Evolutionary conservation across 92 coral and sea anemone species (phyloP).

Genomic region (Palythoa grandis): DNA sequence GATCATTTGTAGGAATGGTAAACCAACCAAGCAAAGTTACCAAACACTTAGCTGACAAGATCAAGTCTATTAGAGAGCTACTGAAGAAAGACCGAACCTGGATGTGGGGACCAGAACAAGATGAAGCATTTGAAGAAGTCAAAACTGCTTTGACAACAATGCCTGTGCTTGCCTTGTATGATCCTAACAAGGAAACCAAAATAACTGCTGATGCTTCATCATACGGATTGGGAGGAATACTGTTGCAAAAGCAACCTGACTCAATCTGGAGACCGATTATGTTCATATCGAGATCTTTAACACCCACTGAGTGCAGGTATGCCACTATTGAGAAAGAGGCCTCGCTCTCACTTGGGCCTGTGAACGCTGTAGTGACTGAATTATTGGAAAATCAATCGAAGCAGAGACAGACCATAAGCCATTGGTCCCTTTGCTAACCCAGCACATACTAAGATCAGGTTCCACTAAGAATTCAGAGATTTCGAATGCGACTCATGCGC

Average conservation of each 20-base stretch:
- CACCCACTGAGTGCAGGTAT: constrained; percentile 46
- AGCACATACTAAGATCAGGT: constrained; percentile 47
- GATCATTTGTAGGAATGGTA: constrained; percentile 57
- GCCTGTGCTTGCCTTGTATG: constrained; percentile 59
- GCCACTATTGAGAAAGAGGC: constrained; percentile 16
- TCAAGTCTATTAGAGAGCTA: constrained; percentile 44
- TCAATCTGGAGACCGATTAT: constrained; percentile 48
- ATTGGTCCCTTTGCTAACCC: constrained; percentile 45
- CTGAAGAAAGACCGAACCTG: constrained; percentile 47
- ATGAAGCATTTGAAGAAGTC: constrained; percentile 46
- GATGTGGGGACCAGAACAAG: constrained; percentile 50
- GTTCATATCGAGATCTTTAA: constrained; percentile 48
- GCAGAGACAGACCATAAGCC: constrained; percentile 34
- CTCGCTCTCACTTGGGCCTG: constrained; percentile 25
- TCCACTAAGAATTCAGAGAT: constrained; percentile 46
- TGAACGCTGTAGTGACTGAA: constrained; percentile 34
- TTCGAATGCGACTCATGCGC: constrained; percentile 43
- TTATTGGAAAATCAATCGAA: constrained; percentile 22
- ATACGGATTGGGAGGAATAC: constrained; percentile 53
- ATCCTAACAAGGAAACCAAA: constrained; percentile 56
- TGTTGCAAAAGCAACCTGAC: constrained; percentile 57
- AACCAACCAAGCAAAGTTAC: constrained; percentile 54
- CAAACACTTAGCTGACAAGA: constrained; percentile 46
- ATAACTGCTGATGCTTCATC: constrained; percentile 63
- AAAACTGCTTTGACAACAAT: constrained; percentile 37